Conservation (phyloP, 2,113 vertebrate genomes). For the Orcinus orca region DNA sequence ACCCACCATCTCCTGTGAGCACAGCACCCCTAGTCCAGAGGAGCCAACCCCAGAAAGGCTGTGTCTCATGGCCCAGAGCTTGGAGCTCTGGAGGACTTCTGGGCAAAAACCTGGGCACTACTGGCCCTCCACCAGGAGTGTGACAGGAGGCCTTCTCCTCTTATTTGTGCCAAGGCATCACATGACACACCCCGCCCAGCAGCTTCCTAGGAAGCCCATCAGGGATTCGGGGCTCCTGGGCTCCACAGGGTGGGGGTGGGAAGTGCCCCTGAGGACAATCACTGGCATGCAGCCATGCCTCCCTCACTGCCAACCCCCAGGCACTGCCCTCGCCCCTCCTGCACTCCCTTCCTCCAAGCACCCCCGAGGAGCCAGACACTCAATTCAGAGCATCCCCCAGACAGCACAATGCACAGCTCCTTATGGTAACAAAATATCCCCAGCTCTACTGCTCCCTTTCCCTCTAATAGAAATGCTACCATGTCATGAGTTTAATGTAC, state of each 20-base stretch:
- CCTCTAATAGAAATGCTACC: not conserved
- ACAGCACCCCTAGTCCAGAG: not conserved
- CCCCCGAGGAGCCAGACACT: not conserved
- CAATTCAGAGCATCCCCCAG: not conserved
- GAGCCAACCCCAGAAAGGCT: slow-evolving; percentile 1
- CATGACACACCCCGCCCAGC: slow-evolving; percentile 47
- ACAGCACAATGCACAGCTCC: not conserved
- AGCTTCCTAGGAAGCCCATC: slow-evolving; percentile 39
- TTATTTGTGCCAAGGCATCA: slow-evolving; percentile 63
- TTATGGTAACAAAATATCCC: not conserved
- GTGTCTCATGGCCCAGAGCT: not conserved
- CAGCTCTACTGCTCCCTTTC: not conserved
- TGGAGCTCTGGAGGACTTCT: not conserved
- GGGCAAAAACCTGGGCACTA: slow-evolving; percentile 7
- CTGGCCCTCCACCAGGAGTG: slow-evolving; percentile 25
- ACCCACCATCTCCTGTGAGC: not conserved
- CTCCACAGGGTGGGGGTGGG: not conserved
- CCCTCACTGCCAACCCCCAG: not conserved
- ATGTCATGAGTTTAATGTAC: accelerated
- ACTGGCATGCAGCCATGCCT: not conserved
- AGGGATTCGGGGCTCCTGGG: slow-evolving; percentile 25
- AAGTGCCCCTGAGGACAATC: not conserved
- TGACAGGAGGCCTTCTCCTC: slow-evolving; percentile 12
- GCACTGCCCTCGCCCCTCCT: not conserved
- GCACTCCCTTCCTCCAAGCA: not conserved